phyloP scores from a whole-genome alignment of 2,113 vertebrate species.

The Trogon melanurus region DNA sequence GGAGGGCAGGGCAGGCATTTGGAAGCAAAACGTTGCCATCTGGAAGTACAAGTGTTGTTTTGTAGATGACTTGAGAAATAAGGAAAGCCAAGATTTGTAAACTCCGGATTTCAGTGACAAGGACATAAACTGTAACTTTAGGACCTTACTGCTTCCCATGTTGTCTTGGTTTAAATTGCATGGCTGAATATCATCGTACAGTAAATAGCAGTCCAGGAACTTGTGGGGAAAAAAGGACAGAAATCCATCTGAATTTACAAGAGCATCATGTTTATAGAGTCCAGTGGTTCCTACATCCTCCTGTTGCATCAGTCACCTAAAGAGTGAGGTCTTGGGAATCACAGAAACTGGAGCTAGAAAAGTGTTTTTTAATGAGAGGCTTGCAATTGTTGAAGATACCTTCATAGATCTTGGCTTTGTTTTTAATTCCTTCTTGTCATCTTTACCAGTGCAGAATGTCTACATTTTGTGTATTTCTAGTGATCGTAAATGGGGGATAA shows the following conservation, averaged over 20 bases:
- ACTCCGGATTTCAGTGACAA: neutral
- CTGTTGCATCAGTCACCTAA: neutral
- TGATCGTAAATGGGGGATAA: neutral
- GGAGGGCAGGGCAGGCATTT: neutral
- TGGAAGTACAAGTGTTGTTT: neutral
- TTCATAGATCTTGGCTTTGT: neutral
- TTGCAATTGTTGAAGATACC: neutral
- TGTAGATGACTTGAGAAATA: neutral
- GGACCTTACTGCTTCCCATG: neutral
- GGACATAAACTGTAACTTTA: neutral
- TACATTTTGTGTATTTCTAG: neutral
- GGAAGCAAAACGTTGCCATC: neutral
- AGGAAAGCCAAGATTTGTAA: neutral
- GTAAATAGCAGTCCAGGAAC: neutral
- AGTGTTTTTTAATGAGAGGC: neutral
- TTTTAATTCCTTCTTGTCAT: neutral
- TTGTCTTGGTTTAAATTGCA: neutral
- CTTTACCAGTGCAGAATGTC: neutral
- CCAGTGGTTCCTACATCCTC: neutral
- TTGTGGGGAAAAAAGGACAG: neutral
- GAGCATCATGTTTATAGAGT: neutral
- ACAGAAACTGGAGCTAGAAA: neutral
- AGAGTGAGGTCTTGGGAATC: neutral
- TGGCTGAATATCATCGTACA: neutral
- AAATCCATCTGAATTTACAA: neutral